A percentile compares a stretch with the other conserved stretches of the same genome.
Evolutionary conservation across 1,140 invertebrate species (phyloP).

Genomic region (Campoletis sonorensis): DNA sequence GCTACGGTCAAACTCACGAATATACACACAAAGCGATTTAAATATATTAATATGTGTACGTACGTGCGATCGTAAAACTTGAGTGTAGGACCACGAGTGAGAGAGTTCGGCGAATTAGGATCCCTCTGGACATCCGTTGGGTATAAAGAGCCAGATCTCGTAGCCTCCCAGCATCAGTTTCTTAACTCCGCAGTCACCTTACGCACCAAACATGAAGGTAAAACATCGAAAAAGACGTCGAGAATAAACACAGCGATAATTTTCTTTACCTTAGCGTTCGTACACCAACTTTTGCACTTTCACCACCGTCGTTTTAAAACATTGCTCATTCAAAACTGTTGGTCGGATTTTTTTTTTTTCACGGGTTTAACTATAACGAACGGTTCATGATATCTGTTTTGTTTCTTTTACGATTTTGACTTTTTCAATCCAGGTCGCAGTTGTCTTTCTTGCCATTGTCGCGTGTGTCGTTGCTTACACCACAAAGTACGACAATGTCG

Average conservation of each 20-base stretch:
- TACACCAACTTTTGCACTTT: not conserved
- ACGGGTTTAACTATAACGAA: not conserved
- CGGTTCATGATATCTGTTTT: not conserved
- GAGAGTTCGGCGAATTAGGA: constrained; percentile 56
- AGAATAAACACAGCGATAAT: not conserved
- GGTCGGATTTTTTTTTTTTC: too few species aligned
- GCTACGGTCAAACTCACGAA: constrained; percentile 30
- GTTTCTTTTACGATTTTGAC: not conserved
- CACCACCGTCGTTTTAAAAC: not conserved
- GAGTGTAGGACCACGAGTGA: constrained; percentile 24
- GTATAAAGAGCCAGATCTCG: constrained; percentile 62
- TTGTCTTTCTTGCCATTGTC: constrained; percentile 65
- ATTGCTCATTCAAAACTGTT: too few species aligned
- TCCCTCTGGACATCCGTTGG: constrained; percentile 41
- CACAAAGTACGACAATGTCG: constrained; percentile 83
- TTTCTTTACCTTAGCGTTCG: not conserved
- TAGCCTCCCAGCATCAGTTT: constrained; percentile 58
- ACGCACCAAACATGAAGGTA: constrained; percentile 63
- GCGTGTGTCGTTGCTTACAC: constrained; percentile 77
- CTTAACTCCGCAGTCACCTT: constrained; percentile 50
- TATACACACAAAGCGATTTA: not conserved
- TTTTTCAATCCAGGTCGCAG: constrained; percentile 55
- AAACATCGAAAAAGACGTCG: constrained; percentile 29
- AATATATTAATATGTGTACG: too few species aligned
- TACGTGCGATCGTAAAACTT: not conserved